Conservation (phyloP, 1,140 invertebrate genomes). For the Macrotrachela quadricornifera region DNA sequence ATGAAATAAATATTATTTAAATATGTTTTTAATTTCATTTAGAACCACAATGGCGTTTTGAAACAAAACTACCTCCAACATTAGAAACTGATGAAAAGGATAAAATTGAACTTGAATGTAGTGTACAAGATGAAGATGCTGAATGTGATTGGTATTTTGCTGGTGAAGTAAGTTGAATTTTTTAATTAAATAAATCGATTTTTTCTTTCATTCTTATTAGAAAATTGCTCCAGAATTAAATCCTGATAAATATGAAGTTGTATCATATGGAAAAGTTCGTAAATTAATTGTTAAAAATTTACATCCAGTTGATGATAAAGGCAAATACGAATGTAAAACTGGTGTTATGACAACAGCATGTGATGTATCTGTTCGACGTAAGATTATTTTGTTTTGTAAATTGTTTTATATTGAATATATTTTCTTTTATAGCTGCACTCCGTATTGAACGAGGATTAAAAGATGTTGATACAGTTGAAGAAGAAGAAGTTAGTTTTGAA, state of each 20-base stretch:
- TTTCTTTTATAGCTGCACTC: not conserved
- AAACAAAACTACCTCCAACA: slow-evolving; percentile 2
- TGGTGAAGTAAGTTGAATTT: not conserved
- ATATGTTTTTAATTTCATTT: too few species aligned
- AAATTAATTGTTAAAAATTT: slow-evolving; percentile 6
- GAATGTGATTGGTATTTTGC: slow-evolving; percentile 9
- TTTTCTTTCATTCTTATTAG: not conserved
- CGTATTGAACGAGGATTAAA: slow-evolving; percentile 72
- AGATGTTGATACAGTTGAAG: slow-evolving; percentile 69
- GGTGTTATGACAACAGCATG: slow-evolving; percentile 3
- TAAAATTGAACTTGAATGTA: slow-evolving; percentile 1
- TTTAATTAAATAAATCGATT: not conserved
- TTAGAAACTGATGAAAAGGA: not conserved
- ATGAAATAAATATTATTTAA: too few species aligned
- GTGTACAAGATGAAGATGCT: slow-evolving; percentile 7
- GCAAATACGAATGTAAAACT: slow-evolving; percentile 7
- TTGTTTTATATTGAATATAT: too few species aligned
- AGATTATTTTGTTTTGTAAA: too few species aligned
- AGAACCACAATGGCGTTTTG: slow-evolving; percentile 8
- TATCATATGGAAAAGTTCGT: not conserved
- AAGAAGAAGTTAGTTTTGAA: slow-evolving; percentile 66
- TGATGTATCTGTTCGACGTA: not conserved
- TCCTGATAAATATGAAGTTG: slow-evolving; percentile 5
- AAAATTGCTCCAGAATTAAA: not conserved
- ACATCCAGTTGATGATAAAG: not conserved